Base-by-base conservation (phyloP, 2,797 vertebrate species). In the Apogon hyalosoma region DNA sequence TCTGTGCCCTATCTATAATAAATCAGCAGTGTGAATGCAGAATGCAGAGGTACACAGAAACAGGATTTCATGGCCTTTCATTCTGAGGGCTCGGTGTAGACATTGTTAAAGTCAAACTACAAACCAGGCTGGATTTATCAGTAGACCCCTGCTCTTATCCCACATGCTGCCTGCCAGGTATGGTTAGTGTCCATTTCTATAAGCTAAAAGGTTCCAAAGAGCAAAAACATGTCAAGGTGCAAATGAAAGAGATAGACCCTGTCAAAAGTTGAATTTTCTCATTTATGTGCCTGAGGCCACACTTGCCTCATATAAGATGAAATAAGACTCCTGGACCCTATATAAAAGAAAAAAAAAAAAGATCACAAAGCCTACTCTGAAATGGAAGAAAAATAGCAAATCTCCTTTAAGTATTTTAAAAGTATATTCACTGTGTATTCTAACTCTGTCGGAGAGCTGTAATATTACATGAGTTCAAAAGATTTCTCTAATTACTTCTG, bases 41-140 rank as follows among this genome's bases (percentile, higher is more conserved):
- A 74, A 59, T 59, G 69, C 46, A 54, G 54, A 9, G 2, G 41
- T 49, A 69, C 62, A 69, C 48, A 69, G 49, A 64, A 62, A 36
- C 18, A 46, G 46, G 45, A 52, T 65, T 57, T 61, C 43, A 59
- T 11, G 51, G 56, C 39, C 70, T 68, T 68, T 53, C 50, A 74
- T 66, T 66, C 50, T 1, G 9, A 43, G 39, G 69, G 64, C 63
- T 75, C 38, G 16, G 13, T 12, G 63, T 40, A 47, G 62, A 81
- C 65, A 62, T 72, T 84, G 73, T 73, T 77, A 65, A 42, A 68
- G 55, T 71, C 40, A 9, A 6, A 59, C 63, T 49, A 65, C 6
- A 61, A 72, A 77, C 63, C 15, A 33, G 63, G 57, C 51, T 43
- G 71, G 56, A 68, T 86, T 80, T 38, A 79, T 64, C 71, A 73